Evolutionary conservation across 2,797 vertebrate genomes (phyloP), one percentile per base, ranked within the genome.

Genomic region (Setipinna tenuifilis): DNA sequence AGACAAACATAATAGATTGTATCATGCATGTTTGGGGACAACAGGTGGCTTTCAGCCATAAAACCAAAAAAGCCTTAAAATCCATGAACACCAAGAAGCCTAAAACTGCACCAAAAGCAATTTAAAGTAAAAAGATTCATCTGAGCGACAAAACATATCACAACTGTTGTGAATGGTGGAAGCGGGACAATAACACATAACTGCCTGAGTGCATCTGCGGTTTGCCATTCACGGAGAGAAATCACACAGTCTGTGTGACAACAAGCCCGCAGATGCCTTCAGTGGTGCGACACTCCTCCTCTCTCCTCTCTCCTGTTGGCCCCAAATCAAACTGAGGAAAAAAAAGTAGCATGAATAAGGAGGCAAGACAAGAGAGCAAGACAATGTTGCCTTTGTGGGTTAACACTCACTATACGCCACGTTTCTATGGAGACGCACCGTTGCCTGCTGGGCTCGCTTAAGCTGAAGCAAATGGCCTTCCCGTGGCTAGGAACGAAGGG

Each of bases 361-460:
- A 85, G 89, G 88, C 83, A 68, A 82, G 85, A 57, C 41, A 82
- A 88, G 86, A 88, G 84, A 89, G 88, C 83, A 71, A 88, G 92
- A 91, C 90, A 90, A 90, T 90, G 90, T 92, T 91, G 92, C 90
- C 93, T 94, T 92, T 94, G 87, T 93, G 89, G 91, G 90, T 93
- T 91, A 92, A 90, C 81, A 90, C 91, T 93, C 92, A 94, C 93
- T 92, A 88, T 92, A 89, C 86, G 84, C 83, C 88, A 82, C 85
- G 94, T 96, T 95, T 93, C 96, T 94, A 96, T 95, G 95, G 92
- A 92, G 90, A 95, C 94, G 90, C 88, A 89, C 85, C 92, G 91
- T 91, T 65, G 89, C 94, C 94, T 94, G 93, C 94, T 95, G 94
- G 92, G 94, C 90, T 92, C 86, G 91, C 91, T 93, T 89, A 93